A percentile compares a stretch with the other conserved stretches of the same genome.
Evolutionary conservation across 2,797 vertebrate genomes (phyloP).

Genomic region (Orestias chungarensis): DNA sequence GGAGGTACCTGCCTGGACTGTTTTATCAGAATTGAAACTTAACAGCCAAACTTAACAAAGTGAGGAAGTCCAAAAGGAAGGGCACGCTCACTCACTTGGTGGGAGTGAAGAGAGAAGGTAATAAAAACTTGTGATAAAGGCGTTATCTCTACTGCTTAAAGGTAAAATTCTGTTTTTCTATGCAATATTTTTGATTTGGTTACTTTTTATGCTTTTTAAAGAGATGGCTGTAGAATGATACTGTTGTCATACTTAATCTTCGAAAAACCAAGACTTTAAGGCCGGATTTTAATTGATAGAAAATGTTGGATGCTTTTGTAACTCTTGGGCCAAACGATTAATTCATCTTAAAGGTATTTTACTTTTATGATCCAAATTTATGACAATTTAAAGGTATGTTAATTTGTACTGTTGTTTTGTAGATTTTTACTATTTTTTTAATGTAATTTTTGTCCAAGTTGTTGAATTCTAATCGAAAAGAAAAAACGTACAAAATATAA

Average conservation of each 20-base stretch:
- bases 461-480: background rate
- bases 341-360: background rate
- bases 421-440: no score
- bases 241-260: background rate
- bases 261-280: background rate
- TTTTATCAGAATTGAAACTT: slow-evolving; percentile 53
- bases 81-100: background rate
- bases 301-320: background rate
- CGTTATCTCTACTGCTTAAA: slow-evolving; percentile 3
- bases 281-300: background rate
- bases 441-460: background rate
- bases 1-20: slow-evolving; percentile 1
- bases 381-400: background rate
- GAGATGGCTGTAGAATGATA: no score
- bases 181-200: background rate
- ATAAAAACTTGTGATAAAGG: background rate
- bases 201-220: no score
- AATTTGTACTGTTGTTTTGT: no score
- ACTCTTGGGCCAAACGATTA: background rate
- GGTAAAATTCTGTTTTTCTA: slow-evolving; percentile 22
- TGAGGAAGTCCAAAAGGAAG: background rate
- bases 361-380: background rate
- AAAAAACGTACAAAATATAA: background rate
- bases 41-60: slow-evolving; percentile 49
- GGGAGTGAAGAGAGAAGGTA: background rate